phyloP scores from a whole-genome alignment of 2,888 invertebrate genomes.

The Crioceris asparagi region DNA sequence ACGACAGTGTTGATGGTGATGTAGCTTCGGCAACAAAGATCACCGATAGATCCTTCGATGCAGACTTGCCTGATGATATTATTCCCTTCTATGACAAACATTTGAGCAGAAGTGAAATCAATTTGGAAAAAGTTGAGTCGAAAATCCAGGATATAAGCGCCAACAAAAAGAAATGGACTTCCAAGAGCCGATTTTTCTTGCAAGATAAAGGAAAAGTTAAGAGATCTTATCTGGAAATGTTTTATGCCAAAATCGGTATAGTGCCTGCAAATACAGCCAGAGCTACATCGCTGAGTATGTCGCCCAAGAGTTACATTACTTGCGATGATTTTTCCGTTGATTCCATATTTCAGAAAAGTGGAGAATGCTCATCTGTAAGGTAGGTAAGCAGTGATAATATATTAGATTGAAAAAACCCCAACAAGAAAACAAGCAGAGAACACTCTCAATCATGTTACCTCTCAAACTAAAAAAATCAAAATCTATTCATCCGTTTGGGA shows the following conservation, averaged over 20 bases:
- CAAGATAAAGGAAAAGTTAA: too few species aligned
- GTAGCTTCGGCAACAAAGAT: too few species aligned
- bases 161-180: too few species aligned
- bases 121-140: constrained; percentile 9
- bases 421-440: too few species aligned
- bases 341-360: constrained; percentile 7
- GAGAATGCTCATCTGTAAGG: constrained; percentile 8
- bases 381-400: neutral
- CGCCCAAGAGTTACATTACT: constrained; percentile 10
- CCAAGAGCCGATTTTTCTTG: too few species aligned
- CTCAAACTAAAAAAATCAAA: too few species aligned
- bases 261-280: constrained; percentile 1
- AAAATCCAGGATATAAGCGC: too few species aligned
- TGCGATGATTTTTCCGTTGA: constrained; percentile 8
- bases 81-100: constrained; percentile 14
- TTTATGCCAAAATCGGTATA: constrained; percentile 8
- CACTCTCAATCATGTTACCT: too few species aligned
- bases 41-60: too few species aligned
- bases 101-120: constrained; percentile 11
- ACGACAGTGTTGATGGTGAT: neutral
- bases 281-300: constrained; percentile 4
- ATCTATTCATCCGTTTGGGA: too few species aligned
- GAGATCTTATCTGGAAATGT: constrained; percentile 15
- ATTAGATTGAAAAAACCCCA: too few species aligned
- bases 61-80: constrained; percentile 4